Conservation (phyloP, 2,797 vertebrate species). For the Rhinichthys osculus region DNA sequence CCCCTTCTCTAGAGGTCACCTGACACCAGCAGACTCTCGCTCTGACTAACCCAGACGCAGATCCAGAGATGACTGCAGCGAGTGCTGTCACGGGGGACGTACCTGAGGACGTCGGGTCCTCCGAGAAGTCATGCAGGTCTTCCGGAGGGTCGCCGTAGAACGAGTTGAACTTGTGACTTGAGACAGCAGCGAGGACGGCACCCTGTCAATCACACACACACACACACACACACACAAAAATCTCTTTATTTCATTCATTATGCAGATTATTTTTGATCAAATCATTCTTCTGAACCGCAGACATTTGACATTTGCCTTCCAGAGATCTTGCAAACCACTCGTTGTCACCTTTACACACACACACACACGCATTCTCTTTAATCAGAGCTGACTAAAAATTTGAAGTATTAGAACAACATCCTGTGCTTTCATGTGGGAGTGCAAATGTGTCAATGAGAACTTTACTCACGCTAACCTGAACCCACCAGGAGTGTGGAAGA, state of each 20-base stretch:
- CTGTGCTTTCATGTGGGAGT: slow-evolving; percentile 46
- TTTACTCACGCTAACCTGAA: not conserved
- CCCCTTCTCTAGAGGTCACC: not conserved
- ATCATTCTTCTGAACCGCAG: not conserved
- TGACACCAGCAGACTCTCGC: not conserved
- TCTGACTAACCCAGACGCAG: not conserved
- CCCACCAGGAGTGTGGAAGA: not conserved
- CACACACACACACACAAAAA: not conserved
- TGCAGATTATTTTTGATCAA: too few species aligned
- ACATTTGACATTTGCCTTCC: slow-evolving; percentile 29
- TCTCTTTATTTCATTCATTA: not conserved
- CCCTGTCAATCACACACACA: slow-evolving; percentile 77
- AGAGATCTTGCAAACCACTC: slow-evolving; percentile 3
- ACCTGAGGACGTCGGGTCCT: slow-evolving; percentile 98
- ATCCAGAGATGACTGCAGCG: not conserved
- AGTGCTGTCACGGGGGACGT: not conserved
- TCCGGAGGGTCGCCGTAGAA: slow-evolving; percentile 97
- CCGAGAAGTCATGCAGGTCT: slow-evolving; percentile 94
- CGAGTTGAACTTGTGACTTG: slow-evolving; percentile 99
- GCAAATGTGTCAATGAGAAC: not conserved
- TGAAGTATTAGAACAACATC: not conserved
- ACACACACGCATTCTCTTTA: too few species aligned
- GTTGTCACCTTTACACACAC: slow-evolving; percentile 33
- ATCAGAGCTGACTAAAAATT: not conserved
- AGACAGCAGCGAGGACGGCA: slow-evolving; percentile 95